Evolutionary conservation across 2,113 vertebrate species (phyloP).

Genomic region (Gobio gobio): DNA sequence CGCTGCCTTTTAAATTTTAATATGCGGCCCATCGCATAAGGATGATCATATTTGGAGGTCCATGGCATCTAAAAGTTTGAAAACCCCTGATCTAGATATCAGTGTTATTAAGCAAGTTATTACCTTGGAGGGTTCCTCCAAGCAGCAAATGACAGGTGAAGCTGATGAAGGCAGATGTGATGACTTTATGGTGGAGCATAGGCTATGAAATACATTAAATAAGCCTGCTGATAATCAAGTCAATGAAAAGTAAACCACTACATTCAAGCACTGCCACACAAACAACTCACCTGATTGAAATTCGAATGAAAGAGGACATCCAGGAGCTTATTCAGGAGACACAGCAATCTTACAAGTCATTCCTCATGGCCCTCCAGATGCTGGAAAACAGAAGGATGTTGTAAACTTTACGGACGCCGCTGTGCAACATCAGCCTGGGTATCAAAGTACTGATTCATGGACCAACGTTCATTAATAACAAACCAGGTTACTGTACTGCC

Average conservation of each 20-base stretch:
- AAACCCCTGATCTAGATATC: neutral
- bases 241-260: neutral
- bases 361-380: constrained; percentile 60
- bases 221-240: neutral
- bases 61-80: neutral
- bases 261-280: constrained; percentile 39
- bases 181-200: constrained; percentile 68
- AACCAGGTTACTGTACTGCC: constrained; percentile 17
- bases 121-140: constrained; percentile 78
- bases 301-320: constrained; percentile 75
- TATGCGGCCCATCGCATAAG: neutral
- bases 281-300: constrained; percentile 71
- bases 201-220: constrained; percentile 56
- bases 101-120: neutral
- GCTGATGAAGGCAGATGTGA: constrained; percentile 63
- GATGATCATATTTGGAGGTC: neutral
- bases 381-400: constrained; percentile 31
- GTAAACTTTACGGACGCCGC: neutral
- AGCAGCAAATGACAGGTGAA: constrained; percentile 68
- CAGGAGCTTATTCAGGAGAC: constrained; percentile 79
- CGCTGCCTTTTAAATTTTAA: neutral
- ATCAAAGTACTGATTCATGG: constrained; percentile 13
- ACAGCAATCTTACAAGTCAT: constrained; percentile 78
- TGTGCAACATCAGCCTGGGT: constrained; percentile 1
- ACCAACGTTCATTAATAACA: constrained; percentile 8